These are phyloP conservation scores for Diarsia mendica DNA, from an alignment of 2,888 invertebrate genomes.

Conservation along the genomic window DNA sequence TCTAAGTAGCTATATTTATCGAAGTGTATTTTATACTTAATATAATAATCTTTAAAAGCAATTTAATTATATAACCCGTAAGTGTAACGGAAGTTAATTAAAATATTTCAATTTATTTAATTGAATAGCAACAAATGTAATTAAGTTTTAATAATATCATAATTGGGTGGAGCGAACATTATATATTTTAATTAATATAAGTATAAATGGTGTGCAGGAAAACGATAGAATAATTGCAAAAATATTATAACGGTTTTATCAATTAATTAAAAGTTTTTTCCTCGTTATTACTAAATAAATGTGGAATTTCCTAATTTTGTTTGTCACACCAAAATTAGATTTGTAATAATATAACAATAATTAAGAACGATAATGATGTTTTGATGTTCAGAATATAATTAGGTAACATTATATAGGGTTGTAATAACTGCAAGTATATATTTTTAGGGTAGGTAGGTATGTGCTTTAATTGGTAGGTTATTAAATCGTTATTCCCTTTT, in stretches of 20 bases:
- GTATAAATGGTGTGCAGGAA: conserved; percentile 62
- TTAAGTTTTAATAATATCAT: conserved; percentile 59
- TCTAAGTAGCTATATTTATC: background rate
- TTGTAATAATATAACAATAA: conserved; percentile 13
- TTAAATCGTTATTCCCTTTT: background rate
- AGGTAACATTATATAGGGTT: background rate
- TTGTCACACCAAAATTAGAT: conserved; percentile 42
- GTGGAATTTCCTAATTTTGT: conserved; percentile 67
- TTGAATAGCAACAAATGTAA: conserved; percentile 45
- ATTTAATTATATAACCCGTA: conserved; percentile 14
- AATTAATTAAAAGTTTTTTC: conserved; percentile 67
- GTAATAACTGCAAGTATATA: background rate
- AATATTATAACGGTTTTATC: conserved; percentile 64
- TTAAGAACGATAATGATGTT: background rate
- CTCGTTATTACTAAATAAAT: conserved; percentile 56
- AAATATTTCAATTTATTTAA: conserved; percentile 52
- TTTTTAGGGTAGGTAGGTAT: background rate
- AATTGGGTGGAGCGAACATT: conserved; percentile 51
- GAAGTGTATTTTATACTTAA: background rate
- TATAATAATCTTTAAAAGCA: conserved; percentile 11
- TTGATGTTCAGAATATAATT: background rate
- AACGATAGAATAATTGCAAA: conserved; percentile 67
- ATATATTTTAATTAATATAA: conserved; percentile 59
- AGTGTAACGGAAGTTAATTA: conserved; percentile 34
- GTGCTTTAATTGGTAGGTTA: background rate